Percentiles rank a stretch among this genome's conserved stretches.
Evolutionary conservation across 2,888 invertebrate genomes (phyloP).

Genomic region (Morpho achilles): DNA sequence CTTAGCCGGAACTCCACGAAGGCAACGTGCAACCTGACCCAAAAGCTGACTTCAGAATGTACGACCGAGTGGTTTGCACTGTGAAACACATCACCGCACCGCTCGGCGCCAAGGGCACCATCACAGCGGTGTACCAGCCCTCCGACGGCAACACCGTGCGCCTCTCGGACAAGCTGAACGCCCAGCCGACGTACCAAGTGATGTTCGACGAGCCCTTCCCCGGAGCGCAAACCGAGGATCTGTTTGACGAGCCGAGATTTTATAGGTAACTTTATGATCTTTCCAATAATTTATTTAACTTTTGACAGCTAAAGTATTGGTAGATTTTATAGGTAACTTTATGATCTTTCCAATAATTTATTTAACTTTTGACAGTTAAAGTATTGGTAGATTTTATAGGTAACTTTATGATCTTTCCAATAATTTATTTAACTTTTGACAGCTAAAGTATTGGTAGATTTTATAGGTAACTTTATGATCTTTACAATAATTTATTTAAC

Average conservation of each 20-base stretch:
- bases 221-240: slow-evolving; percentile 74
- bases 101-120: slow-evolving; percentile 89
- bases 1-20: slow-evolving; percentile 58
- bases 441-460: too few relatives aligned
- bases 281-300: too few relatives aligned
- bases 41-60: slow-evolving; percentile 81
- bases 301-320: too few relatives aligned
- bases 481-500: too few relatives aligned
- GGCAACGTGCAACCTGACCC: slow-evolving; percentile 83
- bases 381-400: too few relatives aligned
- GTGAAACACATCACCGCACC: slow-evolving; percentile 88
- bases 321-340: too few relatives aligned
- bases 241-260: slow-evolving; percentile 51
- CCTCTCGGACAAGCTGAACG: slow-evolving; percentile 70
- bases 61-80: slow-evolving; percentile 92
- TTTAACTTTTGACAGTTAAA: too few relatives aligned
- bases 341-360: too few relatives aligned
- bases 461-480: too few relatives aligned
- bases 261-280: slow-evolving; percentile 47
- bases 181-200: slow-evolving; percentile 85
- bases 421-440: too few relatives aligned
- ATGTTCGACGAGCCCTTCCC: slow-evolving; percentile 88
- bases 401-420: too few relatives aligned
- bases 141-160: slow-evolving; percentile 62
- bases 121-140: slow-evolving; percentile 82